Conservation (phyloP, 2,888 invertebrate genomes). For the Cabera pusaria region DNA sequence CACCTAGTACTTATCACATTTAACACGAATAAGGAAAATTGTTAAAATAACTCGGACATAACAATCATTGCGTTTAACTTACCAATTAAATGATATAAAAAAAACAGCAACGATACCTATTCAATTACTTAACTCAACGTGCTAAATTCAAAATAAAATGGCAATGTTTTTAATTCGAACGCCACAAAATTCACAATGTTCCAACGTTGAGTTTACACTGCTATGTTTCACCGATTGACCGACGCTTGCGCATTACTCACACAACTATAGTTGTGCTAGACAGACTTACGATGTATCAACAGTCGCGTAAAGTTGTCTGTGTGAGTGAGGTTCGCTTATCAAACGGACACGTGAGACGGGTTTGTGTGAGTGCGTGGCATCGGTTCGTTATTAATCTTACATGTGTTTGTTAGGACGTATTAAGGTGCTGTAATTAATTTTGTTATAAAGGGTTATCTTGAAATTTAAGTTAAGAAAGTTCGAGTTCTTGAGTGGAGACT, state of each 20-base stretch:
- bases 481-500: too few relatives aligned
- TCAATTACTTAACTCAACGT: neutral
- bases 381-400: conserved; percentile 20
- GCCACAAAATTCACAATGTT: conserved; percentile 5
- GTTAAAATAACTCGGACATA: conserved; percentile 3
- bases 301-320: conserved; percentile 3
- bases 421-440: too few relatives aligned
- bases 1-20: conserved; percentile 10
- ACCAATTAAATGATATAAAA: conserved; percentile 3
- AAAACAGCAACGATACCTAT: too few relatives aligned
- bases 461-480: too few relatives aligned
- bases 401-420: conserved; percentile 28
- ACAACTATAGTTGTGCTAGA: conserved; percentile 1
- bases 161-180: conserved; percentile 14
- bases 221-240: conserved; percentile 22
- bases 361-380: conserved; percentile 24
- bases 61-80: conserved; percentile 1
- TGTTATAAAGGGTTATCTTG: too few relatives aligned
- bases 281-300: conserved; percentile 10
- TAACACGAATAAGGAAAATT: conserved; percentile 18
- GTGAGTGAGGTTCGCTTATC: conserved; percentile 10
- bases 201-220: conserved; percentile 15
- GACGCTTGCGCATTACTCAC: conserved; percentile 19
- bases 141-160: conserved; percentile 3
- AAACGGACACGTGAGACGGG: conserved; percentile 9